These are phyloP conservation scores for Drosophila imparisetae DNA, from an alignment of 2,888 invertebrate species.

Conservation along the genomic window DNA sequence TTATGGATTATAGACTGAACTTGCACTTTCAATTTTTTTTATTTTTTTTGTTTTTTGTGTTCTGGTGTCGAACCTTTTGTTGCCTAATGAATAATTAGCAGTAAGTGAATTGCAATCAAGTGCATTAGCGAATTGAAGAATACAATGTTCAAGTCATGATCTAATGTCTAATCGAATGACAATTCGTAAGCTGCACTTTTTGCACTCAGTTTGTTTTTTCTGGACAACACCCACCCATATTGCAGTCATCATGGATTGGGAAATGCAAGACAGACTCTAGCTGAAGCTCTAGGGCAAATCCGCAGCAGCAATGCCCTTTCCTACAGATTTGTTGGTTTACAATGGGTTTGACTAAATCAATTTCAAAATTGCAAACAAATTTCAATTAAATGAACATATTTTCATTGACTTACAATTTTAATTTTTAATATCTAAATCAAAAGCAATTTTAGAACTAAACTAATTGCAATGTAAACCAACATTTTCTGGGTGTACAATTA, in stretches of 20 bases:
- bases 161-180: constrained; percentile 22
- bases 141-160: constrained; percentile 62
- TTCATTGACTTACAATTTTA: background rate
- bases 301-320: background rate
- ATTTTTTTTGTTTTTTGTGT: background rate
- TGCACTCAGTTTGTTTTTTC: background rate
- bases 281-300: background rate
- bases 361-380: background rate
- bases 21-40: constrained; percentile 4
- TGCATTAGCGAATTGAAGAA: constrained; percentile 32
- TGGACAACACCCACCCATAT: constrained; percentile 8
- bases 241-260: constrained; percentile 39
- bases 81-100: constrained; percentile 50
- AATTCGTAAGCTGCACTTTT: constrained; percentile 48
- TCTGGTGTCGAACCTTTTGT: constrained; percentile 15
- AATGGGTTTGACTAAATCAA: background rate
- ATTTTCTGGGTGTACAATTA: background rate
- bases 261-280: constrained; percentile 8
- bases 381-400: background rate
- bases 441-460: background rate
- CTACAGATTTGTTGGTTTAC: background rate
- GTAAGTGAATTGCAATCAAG: constrained; percentile 30
- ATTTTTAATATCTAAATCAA: background rate
- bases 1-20: background rate
- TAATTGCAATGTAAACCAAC: background rate